phyloP scores from a whole-genome alignment of 1,140 invertebrate species.

The Helicorthomorpha holstii region DNA sequence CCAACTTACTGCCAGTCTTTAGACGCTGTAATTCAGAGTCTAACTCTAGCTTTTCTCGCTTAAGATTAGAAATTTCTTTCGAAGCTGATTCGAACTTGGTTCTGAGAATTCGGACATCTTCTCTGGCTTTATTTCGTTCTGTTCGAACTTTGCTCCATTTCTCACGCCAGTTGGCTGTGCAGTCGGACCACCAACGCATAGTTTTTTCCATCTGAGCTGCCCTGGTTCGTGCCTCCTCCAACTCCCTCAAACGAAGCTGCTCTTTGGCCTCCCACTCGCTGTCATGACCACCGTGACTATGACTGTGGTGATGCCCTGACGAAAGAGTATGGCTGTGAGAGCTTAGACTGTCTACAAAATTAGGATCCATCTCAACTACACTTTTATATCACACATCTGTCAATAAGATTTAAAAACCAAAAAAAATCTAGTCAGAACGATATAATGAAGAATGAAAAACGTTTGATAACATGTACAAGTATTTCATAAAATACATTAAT shows the following conservation, averaged over 20 bases:
- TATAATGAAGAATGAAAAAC: too few species aligned
- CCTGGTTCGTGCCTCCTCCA: constrained; percentile 74
- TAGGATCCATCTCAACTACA: too few species aligned
- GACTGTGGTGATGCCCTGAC: constrained; percentile 11
- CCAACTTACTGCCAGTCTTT: constrained; percentile 33
- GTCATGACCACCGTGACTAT: too few species aligned
- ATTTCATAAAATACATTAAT: too few species aligned
- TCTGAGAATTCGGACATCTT: constrained; percentile 64
- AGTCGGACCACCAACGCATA: constrained; percentile 93
- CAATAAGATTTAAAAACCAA: too few species aligned
- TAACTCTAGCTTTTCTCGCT: constrained; percentile 61
- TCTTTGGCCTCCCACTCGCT: constrained; percentile 26
- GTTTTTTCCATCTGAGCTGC: constrained; percentile 97
- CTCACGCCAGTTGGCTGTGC: constrained; percentile 78
- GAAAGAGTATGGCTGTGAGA: constrained; percentile 2
- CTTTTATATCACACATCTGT: too few species aligned
- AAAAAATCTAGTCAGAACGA: too few species aligned
- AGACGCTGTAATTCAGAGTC: constrained; percentile 61
- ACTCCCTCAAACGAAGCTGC: constrained; percentile 42
- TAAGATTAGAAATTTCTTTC: constrained; percentile 55
- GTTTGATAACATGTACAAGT: too few species aligned
- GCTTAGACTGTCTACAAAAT: too few species aligned
- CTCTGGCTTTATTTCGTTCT: constrained; percentile 68
- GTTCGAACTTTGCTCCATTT: constrained; percentile 89
- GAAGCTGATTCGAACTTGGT: constrained; percentile 55